These are phyloP conservation scores for Poicephalus meyeri DNA, from an alignment of 2,113 vertebrate species.

Conservation along the genomic window DNA sequence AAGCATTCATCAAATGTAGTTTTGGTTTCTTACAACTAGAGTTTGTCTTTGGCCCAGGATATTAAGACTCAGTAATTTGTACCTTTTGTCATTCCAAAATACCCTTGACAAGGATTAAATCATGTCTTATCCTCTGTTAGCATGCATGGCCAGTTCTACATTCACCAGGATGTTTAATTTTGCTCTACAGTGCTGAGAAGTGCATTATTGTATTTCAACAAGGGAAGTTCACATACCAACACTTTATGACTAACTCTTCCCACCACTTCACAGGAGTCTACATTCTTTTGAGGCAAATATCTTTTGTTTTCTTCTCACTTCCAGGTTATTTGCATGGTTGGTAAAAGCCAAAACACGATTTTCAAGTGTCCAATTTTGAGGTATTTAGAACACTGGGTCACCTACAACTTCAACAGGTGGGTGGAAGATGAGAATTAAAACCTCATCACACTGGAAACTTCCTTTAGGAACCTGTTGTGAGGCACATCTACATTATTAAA, in stretches of 20 bases:
- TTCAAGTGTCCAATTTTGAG: not conserved
- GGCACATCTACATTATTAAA: not conserved
- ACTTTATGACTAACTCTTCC: not conserved
- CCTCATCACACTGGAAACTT: not conserved
- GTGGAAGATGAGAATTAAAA: not conserved
- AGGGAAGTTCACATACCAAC: not conserved
- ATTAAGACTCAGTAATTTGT: not conserved
- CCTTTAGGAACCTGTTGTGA: not conserved
- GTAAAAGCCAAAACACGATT: not conserved
- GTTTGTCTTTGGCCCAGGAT: not conserved
- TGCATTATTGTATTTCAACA: not conserved
- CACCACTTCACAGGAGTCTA: not conserved
- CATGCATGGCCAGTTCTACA: accelerated
- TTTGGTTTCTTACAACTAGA: not conserved
- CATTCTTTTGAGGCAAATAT: not conserved
- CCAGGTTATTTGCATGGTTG: not conserved
- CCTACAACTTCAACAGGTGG: not conserved
- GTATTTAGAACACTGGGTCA: not conserved
- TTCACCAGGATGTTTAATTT: not conserved
- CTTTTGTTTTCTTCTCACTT: not conserved
- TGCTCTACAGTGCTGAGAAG: not conserved
- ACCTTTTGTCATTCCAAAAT: not conserved
- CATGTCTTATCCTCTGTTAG: not conserved
- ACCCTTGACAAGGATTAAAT: not conserved
- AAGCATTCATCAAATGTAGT: not conserved